Base-by-base conservation (phyloP, 2,888 invertebrate species). In the Rhagophthalmus giganteus region DNA sequence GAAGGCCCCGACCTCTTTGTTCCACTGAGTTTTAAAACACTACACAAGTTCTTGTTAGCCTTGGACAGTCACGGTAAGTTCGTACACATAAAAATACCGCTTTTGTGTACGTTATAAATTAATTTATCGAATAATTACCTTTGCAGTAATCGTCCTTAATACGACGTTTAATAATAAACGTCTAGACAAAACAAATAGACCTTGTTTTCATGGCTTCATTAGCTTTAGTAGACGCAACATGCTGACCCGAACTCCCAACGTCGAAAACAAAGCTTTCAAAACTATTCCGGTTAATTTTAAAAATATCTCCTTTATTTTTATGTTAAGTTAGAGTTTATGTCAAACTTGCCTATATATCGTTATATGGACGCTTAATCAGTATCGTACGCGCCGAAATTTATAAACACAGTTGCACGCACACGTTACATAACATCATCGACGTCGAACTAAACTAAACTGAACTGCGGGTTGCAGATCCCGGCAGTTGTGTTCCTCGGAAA, bases 401-500 rank as follows among this genome's bases (percentile, higher is more conserved):
- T 32, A 41, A 25, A 40, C 24, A 34, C 13, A 11, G 28, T 26
- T 15, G 12, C 41, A 20, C 26, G 20, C 31, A 26, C 40, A 26
- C 45, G 20, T 25, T 25, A 47, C 47, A 33, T 25, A 26, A 28
- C 37, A 14, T 15, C n/a, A 10, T 26, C 32, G 24, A 37, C 44
- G 15, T 38, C 42, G 38, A 39, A 41, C 45, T 47, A 14, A 40
- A 53, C 48, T 48, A 31, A 55, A 57, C 57, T 47, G 57, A 58
- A 57, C 51, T 53, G 55, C 56, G 54, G 54, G 54, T 54, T 53
- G 57, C 57, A 54, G 55, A 49, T 47, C 33, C 54, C 41, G 41
- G 38, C 44, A 26, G 41, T 28, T 39, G 26, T 27, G 53, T 34
- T 26, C 33, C 51, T 46, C 50, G 55, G 13, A 11, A 25, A 12